Conservation (phyloP, 2,113 vertebrate species). For the Chaetorhynchus papuensis region DNA sequence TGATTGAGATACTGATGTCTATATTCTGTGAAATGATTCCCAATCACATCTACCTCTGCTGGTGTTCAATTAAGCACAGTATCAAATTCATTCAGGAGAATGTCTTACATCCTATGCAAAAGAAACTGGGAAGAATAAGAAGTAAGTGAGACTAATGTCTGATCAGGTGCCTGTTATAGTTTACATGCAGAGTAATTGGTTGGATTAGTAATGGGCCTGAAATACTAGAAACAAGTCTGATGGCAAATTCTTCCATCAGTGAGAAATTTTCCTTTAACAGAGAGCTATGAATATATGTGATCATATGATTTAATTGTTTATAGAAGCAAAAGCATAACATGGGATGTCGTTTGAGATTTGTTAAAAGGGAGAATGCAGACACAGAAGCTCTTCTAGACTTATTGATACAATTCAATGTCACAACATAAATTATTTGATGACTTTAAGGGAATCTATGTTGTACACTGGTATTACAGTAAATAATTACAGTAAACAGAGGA, state of each 20-base stretch:
- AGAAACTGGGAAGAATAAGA: not conserved
- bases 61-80: not conserved
- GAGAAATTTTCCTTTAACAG: not conserved
- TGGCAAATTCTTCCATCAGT: not conserved
- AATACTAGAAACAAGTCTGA: not conserved
- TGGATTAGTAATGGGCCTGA: not conserved
- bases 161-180: not conserved
- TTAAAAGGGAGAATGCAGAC: not conserved
- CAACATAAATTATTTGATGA: not conserved
- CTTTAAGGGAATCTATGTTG: not conserved
- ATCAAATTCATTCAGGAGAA: not conserved
- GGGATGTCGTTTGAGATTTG: not conserved
- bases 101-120: not conserved
- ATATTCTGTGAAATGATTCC: not conserved
- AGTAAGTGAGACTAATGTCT: not conserved
- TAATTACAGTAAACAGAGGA: conserved; percentile 24
- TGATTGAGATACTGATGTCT: not conserved
- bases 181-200: not conserved
- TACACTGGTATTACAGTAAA: conserved; percentile 17
- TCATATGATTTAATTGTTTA: conserved; percentile 28
- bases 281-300: not conserved
- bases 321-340: conserved; percentile 13
- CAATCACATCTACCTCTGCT: not conserved
- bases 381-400: not conserved
- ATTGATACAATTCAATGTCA: not conserved